Evolutionary conservation across 2,797 vertebrate species (phyloP).

Genomic region (Tokudaia muenninki): DNA sequence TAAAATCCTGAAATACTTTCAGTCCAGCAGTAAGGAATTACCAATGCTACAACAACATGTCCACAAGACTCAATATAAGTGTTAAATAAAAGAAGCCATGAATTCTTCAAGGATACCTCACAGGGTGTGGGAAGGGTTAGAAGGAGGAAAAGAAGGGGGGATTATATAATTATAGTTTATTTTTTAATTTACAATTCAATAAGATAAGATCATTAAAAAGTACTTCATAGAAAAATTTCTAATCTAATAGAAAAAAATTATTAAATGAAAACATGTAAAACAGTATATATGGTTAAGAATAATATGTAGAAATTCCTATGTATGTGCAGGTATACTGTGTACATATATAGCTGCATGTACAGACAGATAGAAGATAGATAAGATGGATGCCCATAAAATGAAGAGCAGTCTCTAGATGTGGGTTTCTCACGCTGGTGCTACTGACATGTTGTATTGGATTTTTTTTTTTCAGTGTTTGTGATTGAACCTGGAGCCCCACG

Average conservation of each 20-base stretch:
- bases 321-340: rapidly evolving
- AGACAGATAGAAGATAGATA: neutral
- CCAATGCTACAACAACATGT: neutral
- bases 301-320: neutral
- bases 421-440: neutral
- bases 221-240: conserved; percentile 8
- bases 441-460: neutral
- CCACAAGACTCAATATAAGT: neutral
- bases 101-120: neutral
- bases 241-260: neutral
- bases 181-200: neutral
- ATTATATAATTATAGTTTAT: neutral
- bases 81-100: conserved; percentile 1
- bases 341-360: neutral
- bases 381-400: neutral
- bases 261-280: conserved; percentile 53
- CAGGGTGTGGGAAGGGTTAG: too few species aligned
- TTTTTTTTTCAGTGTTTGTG: neutral
- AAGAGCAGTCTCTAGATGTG: neutral
- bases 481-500: neutral
- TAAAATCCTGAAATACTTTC: neutral
- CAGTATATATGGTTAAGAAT: conserved; percentile 10
- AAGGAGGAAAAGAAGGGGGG: neutral
- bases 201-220: neutral
- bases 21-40: neutral